Percentiles rank a stretch among this genome's conserved stretches.
phyloP scores from a whole-genome alignment of 2,888 invertebrate genomes.

The Leptodirus hochenwartii region DNA sequence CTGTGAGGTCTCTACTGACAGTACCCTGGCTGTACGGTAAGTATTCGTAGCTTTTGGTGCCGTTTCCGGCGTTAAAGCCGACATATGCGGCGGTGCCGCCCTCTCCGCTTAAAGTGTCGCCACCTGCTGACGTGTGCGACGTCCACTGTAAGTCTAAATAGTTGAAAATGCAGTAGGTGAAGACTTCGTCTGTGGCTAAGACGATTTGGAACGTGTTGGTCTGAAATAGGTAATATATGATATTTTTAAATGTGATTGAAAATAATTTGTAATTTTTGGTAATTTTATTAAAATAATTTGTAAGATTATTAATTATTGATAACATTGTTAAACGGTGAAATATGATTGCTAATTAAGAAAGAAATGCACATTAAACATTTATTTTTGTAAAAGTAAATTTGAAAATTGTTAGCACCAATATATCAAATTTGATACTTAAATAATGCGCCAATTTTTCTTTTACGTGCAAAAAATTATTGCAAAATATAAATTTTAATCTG shows the following conservation, averaged over 20 bases:
- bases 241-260: neutral
- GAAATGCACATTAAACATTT: too few relatives aligned
- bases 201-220: conserved; percentile 94
- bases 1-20: conserved; percentile 64
- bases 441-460: too few relatives aligned
- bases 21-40: conserved; percentile 77
- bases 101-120: conserved; percentile 71
- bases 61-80: conserved; percentile 94
- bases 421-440: too few relatives aligned
- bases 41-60: conserved; percentile 76
- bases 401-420: too few relatives aligned
- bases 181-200: conserved; percentile 80
- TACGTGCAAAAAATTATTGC: too few relatives aligned
- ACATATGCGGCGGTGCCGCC: conserved; percentile 78
- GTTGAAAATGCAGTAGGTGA: conserved; percentile 90
- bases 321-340: too few relatives aligned
- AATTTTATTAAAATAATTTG: conserved; percentile 7
- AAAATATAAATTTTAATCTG: too few relatives aligned
- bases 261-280: neutral
- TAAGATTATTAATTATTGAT: too few relatives aligned
- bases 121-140: conserved; percentile 78
- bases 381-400: too few relatives aligned
- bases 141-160: conserved; percentile 85
- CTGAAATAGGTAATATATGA: conserved; percentile 27
- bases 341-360: too few relatives aligned